Evolutionary conservation across 2,888 invertebrate genomes (phyloP).

Genomic region (Aplocera efformata): DNA sequence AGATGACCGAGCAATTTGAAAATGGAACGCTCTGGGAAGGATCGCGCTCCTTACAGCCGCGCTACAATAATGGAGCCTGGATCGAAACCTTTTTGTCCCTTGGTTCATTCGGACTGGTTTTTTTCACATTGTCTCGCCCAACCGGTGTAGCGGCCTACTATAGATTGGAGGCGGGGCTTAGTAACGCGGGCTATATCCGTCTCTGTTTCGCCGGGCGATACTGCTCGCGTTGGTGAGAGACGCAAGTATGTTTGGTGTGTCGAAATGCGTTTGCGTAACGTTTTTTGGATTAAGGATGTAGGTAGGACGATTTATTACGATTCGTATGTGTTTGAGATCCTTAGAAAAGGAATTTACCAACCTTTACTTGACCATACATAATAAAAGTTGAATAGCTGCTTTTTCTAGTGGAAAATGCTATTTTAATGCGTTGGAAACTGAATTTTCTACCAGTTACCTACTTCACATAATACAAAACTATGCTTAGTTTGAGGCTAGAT

Average conservation of each 20-base stretch:
- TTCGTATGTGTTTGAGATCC: constrained; percentile 16
- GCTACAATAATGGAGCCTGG: constrained; percentile 52
- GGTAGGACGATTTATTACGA: constrained; percentile 23
- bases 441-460: too few species aligned
- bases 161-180: constrained; percentile 32
- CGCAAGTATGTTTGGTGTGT: constrained; percentile 26
- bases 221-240: constrained; percentile 33
- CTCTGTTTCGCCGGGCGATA: constrained; percentile 33
- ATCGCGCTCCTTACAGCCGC: constrained; percentile 58
- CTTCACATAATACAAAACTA: too few species aligned
- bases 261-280: constrained; percentile 37
- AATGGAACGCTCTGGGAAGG: constrained; percentile 53
- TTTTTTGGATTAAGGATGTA: constrained; percentile 36
- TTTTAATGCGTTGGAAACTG: too few species aligned
- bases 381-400: too few species aligned
- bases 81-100: constrained; percentile 67
- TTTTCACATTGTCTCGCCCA: constrained; percentile 64
- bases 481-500: too few species aligned
- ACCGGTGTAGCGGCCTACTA: constrained; percentile 45
- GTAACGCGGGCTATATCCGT: constrained; percentile 23
- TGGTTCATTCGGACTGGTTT: constrained; percentile 51
- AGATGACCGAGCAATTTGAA: constrained; percentile 53
- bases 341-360: constrained; percentile 2
- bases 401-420: too few species aligned
- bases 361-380: too few species aligned